Percentiles rank a stretch among this genome's conserved stretches.
phyloP scores from a whole-genome alignment of 1,140 invertebrate genomes.

The Teleopsis dalmanni region DNA sequence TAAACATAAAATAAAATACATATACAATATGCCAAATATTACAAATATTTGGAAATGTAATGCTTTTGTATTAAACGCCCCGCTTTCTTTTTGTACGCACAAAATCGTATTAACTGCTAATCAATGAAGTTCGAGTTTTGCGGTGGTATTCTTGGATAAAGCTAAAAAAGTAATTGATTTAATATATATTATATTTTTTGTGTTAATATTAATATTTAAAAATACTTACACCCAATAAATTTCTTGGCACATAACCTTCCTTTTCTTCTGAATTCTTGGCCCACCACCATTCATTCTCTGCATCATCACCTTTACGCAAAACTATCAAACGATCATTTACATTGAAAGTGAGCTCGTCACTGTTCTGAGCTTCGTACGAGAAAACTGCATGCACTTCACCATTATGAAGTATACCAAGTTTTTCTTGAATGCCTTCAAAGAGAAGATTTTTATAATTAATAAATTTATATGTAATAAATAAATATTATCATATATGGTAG shows the following conservation, averaged over 20 bases:
- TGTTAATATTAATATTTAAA: too few relatives aligned
- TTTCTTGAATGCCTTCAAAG: slow-evolving; percentile 84
- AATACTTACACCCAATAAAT: slow-evolving; percentile 84
- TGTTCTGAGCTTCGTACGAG: slow-evolving; percentile 84
- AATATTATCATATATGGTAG: too few relatives aligned
- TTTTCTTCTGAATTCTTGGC: slow-evolving; percentile 56
- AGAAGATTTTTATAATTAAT: too few relatives aligned
- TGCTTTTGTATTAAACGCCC: slow-evolving; percentile 40
- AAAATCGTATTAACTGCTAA: slow-evolving; percentile 45
- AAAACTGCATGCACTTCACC: slow-evolving; percentile 92
- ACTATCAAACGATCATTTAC: slow-evolving; percentile 80
- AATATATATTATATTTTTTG: background rate
- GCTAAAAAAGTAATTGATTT: slow-evolving; percentile 34
- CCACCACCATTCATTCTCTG: slow-evolving; percentile 95
- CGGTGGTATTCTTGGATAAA: slow-evolving; percentile 51
- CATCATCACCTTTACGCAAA: slow-evolving; percentile 87
- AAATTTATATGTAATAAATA: too few relatives aligned
- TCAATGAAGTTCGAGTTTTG: slow-evolving; percentile 41
- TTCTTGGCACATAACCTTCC: slow-evolving; percentile 87
- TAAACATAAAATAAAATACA: background rate
- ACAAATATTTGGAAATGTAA: slow-evolving; percentile 43
- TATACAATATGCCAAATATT: slow-evolving; percentile 12
- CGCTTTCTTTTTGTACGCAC: slow-evolving; percentile 36
- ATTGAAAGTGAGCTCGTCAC: slow-evolving; percentile 85
- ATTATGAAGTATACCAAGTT: slow-evolving; percentile 87